A percentile compares a stretch with the other conserved stretches of the same genome.
phyloP scores from a whole-genome alignment of 1,140 invertebrate genomes.

The Adoxophyes honmai region DNA sequence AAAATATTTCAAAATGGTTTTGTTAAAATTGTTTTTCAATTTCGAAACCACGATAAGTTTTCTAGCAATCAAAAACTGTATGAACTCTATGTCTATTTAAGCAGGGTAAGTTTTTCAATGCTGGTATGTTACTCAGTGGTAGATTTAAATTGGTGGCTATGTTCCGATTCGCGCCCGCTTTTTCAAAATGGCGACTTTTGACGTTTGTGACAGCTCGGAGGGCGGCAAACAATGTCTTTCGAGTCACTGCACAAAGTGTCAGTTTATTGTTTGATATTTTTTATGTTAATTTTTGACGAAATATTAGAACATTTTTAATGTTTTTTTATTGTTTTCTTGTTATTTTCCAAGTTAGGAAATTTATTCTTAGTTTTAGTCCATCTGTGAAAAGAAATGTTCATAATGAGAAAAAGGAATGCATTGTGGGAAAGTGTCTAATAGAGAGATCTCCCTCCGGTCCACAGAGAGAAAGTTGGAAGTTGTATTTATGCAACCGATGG shows the following conservation, averaged over 20 bases:
- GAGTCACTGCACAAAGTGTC: conserved; percentile 5
- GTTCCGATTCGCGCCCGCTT: conserved; percentile 27
- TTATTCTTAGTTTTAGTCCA: no score
- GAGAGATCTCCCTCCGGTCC: no score
- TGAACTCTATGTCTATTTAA: neutral
- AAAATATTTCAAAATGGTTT: neutral
- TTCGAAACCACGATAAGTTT: neutral
- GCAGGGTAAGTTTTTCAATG: neutral
- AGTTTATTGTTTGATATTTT: conserved; percentile 6
- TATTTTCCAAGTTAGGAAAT: no score
- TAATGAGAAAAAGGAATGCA: no score
- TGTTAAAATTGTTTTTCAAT: neutral
- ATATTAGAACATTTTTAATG: no score
- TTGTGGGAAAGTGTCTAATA: no score
- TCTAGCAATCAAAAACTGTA: neutral
- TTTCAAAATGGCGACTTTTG: conserved; percentile 34
- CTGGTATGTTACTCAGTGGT: neutral
- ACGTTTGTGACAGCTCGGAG: conserved; percentile 36
- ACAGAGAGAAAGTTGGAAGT: no score
- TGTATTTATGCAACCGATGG: no score
- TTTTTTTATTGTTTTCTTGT: no score
- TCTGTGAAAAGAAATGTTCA: no score
- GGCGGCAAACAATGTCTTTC: conserved; percentile 5
- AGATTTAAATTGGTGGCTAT: neutral
- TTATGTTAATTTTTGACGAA: conserved; percentile 11